Percentiles rank a stretch among this genome's conserved stretches.
Conservation (phyloP, 2,888 invertebrate species). For the Polyommatus icarus region DNA sequence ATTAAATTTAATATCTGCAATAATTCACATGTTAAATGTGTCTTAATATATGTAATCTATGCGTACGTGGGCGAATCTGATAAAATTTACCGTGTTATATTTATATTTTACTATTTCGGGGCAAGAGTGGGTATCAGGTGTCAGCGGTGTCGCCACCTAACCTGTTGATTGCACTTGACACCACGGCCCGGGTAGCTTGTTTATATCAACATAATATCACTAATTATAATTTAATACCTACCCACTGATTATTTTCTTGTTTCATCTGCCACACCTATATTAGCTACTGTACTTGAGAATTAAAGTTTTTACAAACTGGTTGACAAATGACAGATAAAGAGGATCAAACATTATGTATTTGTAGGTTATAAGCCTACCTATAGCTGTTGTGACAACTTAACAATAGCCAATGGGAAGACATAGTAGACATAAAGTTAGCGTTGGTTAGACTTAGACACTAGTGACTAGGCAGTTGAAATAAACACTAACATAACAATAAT, state of each 20-base stretch:
- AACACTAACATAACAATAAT: no score
- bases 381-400: no score
- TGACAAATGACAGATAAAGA: no score
- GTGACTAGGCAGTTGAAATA: no score
- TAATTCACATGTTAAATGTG: slow-evolving; percentile 20
- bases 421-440: no score
- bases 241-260: not conserved
- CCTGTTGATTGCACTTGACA: slow-evolving; percentile 13
- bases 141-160: not conserved
- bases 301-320: no score
- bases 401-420: no score
- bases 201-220: not conserved
- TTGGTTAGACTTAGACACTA: no score
- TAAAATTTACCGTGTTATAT: not conserved
- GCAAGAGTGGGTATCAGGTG: slow-evolving; percentile 12
- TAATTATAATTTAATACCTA: not conserved
- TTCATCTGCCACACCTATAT: not conserved
- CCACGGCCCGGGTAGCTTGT: not conserved
- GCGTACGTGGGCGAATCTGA: slow-evolving; percentile 24
- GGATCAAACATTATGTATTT: no score
- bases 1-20: slow-evolving; percentile 17
- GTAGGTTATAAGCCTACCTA: no score
- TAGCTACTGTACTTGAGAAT: not conserved
- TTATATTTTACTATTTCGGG: slow-evolving; percentile 15
- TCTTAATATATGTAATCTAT: slow-evolving; percentile 13